Base-by-base conservation (phyloP, 2,888 invertebrate species). In the Pelosia muscerda region DNA sequence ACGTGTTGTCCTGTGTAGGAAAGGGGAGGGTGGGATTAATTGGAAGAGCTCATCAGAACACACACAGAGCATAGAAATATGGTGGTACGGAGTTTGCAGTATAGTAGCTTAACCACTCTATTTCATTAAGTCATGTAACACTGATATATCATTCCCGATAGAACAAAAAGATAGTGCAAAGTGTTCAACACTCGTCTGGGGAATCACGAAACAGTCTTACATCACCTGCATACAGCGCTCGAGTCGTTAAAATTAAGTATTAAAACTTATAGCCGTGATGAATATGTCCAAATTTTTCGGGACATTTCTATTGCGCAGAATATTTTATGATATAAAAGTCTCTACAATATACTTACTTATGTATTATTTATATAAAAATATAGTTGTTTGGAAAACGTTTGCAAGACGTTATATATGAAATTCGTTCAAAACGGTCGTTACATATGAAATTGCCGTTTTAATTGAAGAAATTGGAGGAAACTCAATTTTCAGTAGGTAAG, bases 221-320 rank as follows among this genome's bases (percentile, higher is more conserved):
- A 53, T 26, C 53, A 53, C 61, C 28, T 28, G 28, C 13, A 28
- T 15, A 28, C 19, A 22, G 22, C 23, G 31, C 22, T 15, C 23
- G 22, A 4, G 28, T n/a, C 31, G 28, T 62, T 15, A 13, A 62
- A 62, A 62, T 31, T 62, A 31, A 26, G 25, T 57, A 49, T 64
- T 42, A 61, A 38, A 63, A 54, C 15, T 38, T 59, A 28, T 58
- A 28, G 53, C 42, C 49, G 28, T 49, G 61, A 49, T 42, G 61
- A 53, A 61, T 61, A 61, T 61, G 49, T 57, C 8, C 57, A 19
- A 60, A 28, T 54, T 58, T 28, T 38, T 59, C 60, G 10, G 5
- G 55, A 49, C 49, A 49, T 49, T 49, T 49, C n/a, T 49, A 49
- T 49, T n/a, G 49, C 9, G n/a, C n/a, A 49, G n/a, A 49, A 2